phyloP scores from a whole-genome alignment of 2,888 invertebrate species.

The Abrostola tripartita region DNA sequence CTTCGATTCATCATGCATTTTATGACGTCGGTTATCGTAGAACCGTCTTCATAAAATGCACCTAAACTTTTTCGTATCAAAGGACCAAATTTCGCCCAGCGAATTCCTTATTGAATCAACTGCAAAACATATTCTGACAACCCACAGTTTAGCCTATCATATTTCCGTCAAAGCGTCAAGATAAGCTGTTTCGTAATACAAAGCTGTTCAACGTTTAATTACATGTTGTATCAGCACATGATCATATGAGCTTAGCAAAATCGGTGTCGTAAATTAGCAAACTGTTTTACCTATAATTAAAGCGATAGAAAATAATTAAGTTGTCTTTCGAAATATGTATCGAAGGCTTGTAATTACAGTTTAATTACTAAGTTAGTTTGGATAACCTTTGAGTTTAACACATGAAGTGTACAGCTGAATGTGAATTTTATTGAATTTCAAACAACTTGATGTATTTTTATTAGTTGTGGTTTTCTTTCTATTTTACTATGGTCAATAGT shows the following conservation, averaged over 20 bases:
- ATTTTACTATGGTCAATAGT: constrained; percentile 2
- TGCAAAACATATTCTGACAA: constrained; percentile 9
- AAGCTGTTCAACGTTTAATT: constrained; percentile 41
- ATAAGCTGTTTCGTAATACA: constrained; percentile 29
- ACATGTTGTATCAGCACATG: constrained; percentile 33
- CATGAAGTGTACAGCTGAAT: constrained; percentile 23
- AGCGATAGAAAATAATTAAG: constrained; percentile 60
- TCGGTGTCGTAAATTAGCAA: constrained; percentile 43
- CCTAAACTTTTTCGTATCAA: not conserved
- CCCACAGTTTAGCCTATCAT: constrained; percentile 23
- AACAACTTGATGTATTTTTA: not conserved
- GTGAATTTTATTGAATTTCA: constrained; percentile 21
- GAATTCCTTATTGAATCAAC: constrained; percentile 4
- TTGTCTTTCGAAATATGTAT: constrained; percentile 56
- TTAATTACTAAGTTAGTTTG: constrained; percentile 46
- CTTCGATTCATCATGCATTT: too few species aligned
- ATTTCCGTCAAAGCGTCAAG: constrained; percentile 27
- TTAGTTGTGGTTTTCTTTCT: not conserved
- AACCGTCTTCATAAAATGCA: too few species aligned
- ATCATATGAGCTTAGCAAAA: constrained; percentile 33
- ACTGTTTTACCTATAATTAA: constrained; percentile 53
- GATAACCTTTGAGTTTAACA: constrained; percentile 47
- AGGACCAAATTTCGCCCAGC: constrained; percentile 4
- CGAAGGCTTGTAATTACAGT: constrained; percentile 47
- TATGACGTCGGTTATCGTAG: too few species aligned